These are phyloP conservation scores for Blastomussa wellsi DNA, from an alignment of 92 coral and sea anemone genomes.

Conservation along the genomic window DNA sequence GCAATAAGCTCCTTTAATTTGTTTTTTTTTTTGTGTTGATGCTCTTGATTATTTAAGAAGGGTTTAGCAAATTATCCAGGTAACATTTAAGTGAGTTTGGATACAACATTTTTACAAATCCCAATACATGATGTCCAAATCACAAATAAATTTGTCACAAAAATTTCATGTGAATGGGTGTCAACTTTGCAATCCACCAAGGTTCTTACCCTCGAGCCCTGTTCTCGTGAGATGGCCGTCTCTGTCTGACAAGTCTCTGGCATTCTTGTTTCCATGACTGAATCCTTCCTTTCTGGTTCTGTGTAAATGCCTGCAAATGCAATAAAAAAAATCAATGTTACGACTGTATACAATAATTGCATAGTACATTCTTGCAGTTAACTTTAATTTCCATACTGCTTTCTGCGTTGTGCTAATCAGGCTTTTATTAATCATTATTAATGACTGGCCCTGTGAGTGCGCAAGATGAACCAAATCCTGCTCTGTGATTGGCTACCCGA, in stretches of 20 bases:
- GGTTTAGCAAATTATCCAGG: too few relatives aligned
- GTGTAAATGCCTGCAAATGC: constrained; percentile 78
- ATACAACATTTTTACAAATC: too few relatives aligned
- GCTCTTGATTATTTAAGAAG: too few relatives aligned
- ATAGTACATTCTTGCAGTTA: neutral
- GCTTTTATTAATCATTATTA: neutral
- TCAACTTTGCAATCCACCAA: neutral
- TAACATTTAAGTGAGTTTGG: too few relatives aligned
- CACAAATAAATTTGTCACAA: too few relatives aligned
- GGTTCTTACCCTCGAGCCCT: constrained; percentile 68
- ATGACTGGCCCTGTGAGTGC: too few relatives aligned
- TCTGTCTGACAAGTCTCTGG: constrained; percentile 81
- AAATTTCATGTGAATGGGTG: neutral
- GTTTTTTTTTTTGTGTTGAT: too few relatives aligned
- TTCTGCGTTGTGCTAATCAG: neutral
- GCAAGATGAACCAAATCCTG: too few relatives aligned
- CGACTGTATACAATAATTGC: neutral
- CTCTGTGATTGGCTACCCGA: too few relatives aligned
- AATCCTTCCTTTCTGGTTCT: constrained; percentile 79
- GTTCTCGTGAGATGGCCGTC: constrained; percentile 82
- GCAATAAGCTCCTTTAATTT: too few relatives aligned
- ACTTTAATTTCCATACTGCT: neutral
- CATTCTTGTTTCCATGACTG: constrained; percentile 98
- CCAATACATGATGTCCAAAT: too few relatives aligned
- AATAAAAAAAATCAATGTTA: neutral